These are phyloP conservation scores for Terrapene triunguis DNA, from an alignment of 2,113 vertebrate species.

Conservation along the genomic window DNA sequence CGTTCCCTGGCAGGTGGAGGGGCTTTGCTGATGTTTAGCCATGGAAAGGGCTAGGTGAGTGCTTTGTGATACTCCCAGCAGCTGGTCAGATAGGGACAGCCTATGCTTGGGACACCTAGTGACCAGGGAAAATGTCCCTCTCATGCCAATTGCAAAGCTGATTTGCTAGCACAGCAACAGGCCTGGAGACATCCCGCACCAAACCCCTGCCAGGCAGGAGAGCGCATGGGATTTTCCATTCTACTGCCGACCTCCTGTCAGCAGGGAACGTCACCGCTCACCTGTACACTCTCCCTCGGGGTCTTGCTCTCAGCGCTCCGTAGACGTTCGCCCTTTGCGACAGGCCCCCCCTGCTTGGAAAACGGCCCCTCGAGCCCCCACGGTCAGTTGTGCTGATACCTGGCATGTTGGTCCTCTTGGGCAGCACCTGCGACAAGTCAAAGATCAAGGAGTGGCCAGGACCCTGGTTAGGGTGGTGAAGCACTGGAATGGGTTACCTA, in stretches of 20 bases:
- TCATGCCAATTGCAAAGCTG: background rate
- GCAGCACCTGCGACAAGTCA: constrained; percentile 84
- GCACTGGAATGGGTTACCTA: no score
- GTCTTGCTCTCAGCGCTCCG: constrained; percentile 69
- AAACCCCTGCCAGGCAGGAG: background rate
- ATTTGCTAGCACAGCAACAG: background rate
- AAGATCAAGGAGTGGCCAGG: background rate
- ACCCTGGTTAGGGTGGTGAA: background rate
- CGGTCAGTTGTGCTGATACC: constrained; percentile 91
- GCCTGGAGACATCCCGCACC: background rate
- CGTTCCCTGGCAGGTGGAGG: no score
- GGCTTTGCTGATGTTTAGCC: background rate
- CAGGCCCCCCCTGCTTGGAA: constrained; percentile 73
- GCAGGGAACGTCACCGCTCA: constrained; percentile 23
- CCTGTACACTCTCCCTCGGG: constrained; percentile 80
- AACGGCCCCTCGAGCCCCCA: constrained; percentile 78
- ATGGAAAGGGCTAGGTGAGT: background rate
- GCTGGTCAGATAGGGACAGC: no score
- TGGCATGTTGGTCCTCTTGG: constrained; percentile 93
- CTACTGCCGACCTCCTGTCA: accelerated
- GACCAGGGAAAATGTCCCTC: background rate
- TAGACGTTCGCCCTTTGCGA: constrained; percentile 71
- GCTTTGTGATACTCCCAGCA: background rate
- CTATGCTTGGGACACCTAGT: no score
- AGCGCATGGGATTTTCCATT: accelerated